These are phyloP conservation scores for Tenthredo distinguenda DNA, from an alignment of 2,888 invertebrate species.

Conservation along the genomic window DNA sequence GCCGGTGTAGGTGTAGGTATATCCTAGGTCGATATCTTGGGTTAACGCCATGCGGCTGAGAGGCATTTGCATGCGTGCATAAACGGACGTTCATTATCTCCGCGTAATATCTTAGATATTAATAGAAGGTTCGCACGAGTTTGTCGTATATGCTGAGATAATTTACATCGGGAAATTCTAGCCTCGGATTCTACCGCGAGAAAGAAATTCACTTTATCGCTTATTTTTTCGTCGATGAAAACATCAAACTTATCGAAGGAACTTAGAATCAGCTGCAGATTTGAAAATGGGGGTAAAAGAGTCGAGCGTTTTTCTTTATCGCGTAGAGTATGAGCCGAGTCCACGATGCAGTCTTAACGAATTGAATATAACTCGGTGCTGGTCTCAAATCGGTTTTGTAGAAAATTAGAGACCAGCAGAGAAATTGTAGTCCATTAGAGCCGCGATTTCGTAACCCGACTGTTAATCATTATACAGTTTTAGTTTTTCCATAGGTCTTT, in stretches of 20 bases:
- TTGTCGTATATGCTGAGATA: conserved; percentile 29
- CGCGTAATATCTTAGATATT: conserved; percentile 36
- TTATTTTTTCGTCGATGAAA: not conserved
- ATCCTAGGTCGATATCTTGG: conserved; percentile 41
- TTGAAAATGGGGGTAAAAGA: not conserved
- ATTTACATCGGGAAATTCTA: not conserved
- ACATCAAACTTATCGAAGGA: not conserved
- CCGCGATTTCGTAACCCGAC: conserved; percentile 12
- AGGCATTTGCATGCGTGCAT: conserved; percentile 51
- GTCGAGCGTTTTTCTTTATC: not conserved
- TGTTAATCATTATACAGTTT: conserved; percentile 30
- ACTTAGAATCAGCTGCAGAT: not conserved
- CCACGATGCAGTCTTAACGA: not conserved
- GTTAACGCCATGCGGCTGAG: conserved; percentile 13
- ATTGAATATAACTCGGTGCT: not conserved
- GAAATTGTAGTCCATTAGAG: conserved; percentile 32
- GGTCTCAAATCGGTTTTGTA: conserved; percentile 9
- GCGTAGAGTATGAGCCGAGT: not conserved
- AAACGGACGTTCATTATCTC: conserved; percentile 46
- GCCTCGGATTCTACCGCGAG: not conserved
- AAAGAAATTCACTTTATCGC: not conserved
- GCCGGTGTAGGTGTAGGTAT: not conserved
- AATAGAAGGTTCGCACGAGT: conserved; percentile 47
- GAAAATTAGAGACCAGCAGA: conserved; percentile 32
- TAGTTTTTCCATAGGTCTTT: conserved; percentile 8